Conservation (phyloP, 2,797 vertebrate species). For the Poliocrania exsul region DNA sequence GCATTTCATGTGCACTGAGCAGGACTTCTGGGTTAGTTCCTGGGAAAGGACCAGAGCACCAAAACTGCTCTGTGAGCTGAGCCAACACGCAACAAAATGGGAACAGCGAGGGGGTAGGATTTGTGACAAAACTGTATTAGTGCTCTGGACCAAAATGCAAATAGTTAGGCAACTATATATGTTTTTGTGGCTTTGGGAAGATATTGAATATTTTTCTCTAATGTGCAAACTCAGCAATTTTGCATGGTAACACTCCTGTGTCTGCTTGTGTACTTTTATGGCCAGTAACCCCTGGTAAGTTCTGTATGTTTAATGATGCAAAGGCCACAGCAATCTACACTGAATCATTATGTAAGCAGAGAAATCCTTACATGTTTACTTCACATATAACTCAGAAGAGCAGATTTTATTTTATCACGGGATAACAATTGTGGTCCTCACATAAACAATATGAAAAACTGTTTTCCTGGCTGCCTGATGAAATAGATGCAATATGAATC, state of each 20-base stretch:
- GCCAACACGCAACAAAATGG: background rate
- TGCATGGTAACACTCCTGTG: background rate
- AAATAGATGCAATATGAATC: slow-evolving; percentile 19
- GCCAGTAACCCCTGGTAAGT: background rate
- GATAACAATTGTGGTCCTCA: background rate
- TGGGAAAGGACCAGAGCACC: background rate
- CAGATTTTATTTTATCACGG: slow-evolving; percentile 53
- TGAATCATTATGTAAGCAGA: background rate
- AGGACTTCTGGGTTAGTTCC: background rate
- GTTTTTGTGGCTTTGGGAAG: background rate
- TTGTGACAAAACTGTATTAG: background rate
- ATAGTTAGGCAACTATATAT: background rate
- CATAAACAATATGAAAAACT: slow-evolving; percentile 11
- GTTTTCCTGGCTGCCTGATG: background rate
- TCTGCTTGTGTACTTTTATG: background rate
- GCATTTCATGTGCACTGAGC: background rate
- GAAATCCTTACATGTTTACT: background rate
- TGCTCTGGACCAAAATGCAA: background rate
- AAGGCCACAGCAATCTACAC: background rate
- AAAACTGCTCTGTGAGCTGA: background rate
- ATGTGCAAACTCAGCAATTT: background rate
- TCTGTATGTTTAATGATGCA: background rate
- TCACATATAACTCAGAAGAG: background rate
- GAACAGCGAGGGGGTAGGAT: background rate
- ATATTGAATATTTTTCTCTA: background rate